Conservation (phyloP, 1,140 invertebrate species). For the Ptiloglossa arizonensis region DNA sequence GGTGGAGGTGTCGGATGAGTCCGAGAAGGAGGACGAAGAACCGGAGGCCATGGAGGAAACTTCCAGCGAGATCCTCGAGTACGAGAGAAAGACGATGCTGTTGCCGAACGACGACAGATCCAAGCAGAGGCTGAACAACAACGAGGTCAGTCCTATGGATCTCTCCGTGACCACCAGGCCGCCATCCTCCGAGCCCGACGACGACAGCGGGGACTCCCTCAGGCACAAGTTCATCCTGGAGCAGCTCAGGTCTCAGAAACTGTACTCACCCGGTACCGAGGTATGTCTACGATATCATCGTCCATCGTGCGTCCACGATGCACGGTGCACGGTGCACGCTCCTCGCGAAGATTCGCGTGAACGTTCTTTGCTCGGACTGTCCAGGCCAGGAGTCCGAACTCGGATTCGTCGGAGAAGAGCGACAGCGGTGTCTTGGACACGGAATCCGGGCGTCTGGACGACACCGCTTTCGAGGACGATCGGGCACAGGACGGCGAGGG, state of each 20-base stretch:
- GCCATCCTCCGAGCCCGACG: conserved; percentile 76
- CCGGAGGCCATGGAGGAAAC: conserved; percentile 71
- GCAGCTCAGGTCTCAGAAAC: conserved; percentile 77
- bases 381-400: conserved; percentile 78
- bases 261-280: conserved; percentile 77
- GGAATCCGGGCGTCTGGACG: conserved; percentile 72
- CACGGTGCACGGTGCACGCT: too few relatives aligned
- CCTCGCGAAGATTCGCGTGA: too few relatives aligned
- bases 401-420: conserved; percentile 79
- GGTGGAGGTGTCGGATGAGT: conserved; percentile 81
- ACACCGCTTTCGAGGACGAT: conserved; percentile 73
- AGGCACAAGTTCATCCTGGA: conserved; percentile 79
- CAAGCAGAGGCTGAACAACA: conserved; percentile 79
- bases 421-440: conserved; percentile 72
- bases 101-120: conserved; percentile 69
- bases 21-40: conserved; percentile 72
- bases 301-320: too few relatives aligned
- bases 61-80: conserved; percentile 74
- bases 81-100: conserved; percentile 77
- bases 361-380: neutral
- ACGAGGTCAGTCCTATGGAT: conserved; percentile 80
- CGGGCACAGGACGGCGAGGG: conserved; percentile 66
- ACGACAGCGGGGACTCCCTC: conserved; percentile 78
- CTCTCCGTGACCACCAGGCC: conserved; percentile 78
- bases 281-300: conserved; percentile 59